Base-by-base conservation (phyloP, 2,888 invertebrate genomes). In the Erannis defoliaria region DNA sequence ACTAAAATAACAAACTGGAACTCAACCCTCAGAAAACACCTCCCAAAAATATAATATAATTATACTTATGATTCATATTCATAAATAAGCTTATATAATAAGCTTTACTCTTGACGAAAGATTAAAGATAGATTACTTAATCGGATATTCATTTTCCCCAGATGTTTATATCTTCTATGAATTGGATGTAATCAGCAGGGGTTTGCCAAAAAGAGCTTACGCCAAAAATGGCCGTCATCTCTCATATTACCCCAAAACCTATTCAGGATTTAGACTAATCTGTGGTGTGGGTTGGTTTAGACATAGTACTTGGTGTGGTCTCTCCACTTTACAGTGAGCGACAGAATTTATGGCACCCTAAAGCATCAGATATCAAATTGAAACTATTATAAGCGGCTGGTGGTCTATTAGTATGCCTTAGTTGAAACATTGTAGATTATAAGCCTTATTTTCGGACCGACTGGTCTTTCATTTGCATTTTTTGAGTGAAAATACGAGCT, bases 321-420 rank as follows among this genome's bases (percentile, higher is more conserved):
- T 55, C 38, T 65, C 59, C 69, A 62, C 68, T 71, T 71, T 66
- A 69, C 63, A 63, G 60, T 65, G 51, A 65, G 68, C 18, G 49
- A 43, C 49, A 49, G 55, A 38, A 31, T 38, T 26, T 43, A 46
- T 46, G 19, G 26, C 14, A 23, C 2, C 4, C 1, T 31, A 5
- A n/a, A 12, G 6, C 19, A 18, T 16, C 4, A 5, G 1, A 5
- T 18, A n/a, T 10, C 3, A 38, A 9, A 31, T 31, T 10, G 6
- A 31, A 31, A 1, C 6, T 26, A 1, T 26, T 26, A 6, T 26
- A n/a, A n/a, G n/a, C n/a, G n/a, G n/a, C 26, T 26, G 1, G 5
- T 26, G 26, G 5, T 26, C 8, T 26, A 6, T 6, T 6, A 26
- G 26, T 6, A 4, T 26, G 8, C 26, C 1, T 6, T 8, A 1